Percentiles rank a stretch among this genome's conserved stretches.
Evolutionary conservation across 92 coral and sea anemone species (phyloP).

Genomic region (Parazoanthus swiftii): DNA sequence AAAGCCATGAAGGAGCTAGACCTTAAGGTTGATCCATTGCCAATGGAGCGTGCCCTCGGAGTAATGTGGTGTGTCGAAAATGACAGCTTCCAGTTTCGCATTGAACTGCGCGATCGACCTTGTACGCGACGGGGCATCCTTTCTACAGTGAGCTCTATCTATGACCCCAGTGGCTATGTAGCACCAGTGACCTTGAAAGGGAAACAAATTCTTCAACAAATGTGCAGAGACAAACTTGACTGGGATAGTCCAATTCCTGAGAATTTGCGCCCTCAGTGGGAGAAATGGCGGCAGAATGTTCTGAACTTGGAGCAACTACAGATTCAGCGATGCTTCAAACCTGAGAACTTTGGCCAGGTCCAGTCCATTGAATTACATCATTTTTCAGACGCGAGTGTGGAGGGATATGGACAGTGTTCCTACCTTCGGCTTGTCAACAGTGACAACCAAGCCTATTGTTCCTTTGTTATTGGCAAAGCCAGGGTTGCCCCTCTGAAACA

Average conservation of each 20-base stretch:
- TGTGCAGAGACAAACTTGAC: background rate
- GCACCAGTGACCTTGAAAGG: background rate
- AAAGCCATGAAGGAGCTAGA: conserved; percentile 6
- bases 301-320: background rate
- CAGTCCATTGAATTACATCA: background rate
- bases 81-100: conserved; percentile 49
- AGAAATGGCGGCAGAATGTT: background rate
- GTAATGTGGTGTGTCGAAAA: conserved; percentile 38
- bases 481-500: background rate
- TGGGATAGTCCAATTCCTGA: background rate
- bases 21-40: conserved; percentile 24
- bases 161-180: background rate
- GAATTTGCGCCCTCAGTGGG: background rate
- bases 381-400: background rate
- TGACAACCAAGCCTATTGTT: background rate
- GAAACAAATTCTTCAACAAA: background rate
- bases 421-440: background rate
- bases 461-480: conserved; percentile 7
- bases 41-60: conserved; percentile 36
- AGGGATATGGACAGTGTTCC: background rate
- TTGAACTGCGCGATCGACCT: conserved; percentile 17
- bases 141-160: background rate
- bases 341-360: background rate
- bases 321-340: background rate
- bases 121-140: background rate